Evolutionary conservation across 1,140 invertebrate species (phyloP).

Genomic region (Drosophila nasuta): DNA sequence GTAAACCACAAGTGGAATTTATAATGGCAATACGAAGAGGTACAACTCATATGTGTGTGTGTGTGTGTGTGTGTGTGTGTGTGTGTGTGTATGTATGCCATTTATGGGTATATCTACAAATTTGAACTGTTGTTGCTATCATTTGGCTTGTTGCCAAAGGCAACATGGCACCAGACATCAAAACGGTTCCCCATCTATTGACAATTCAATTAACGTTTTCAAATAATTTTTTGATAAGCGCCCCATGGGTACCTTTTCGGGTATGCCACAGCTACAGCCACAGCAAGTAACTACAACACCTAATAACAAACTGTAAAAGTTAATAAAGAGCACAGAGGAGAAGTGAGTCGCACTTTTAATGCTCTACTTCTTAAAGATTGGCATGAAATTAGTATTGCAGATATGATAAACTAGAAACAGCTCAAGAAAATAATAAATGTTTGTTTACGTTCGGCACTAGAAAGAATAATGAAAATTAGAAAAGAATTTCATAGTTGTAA

Average conservation of each 20-base stretch:
- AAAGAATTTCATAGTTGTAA: too few relatives aligned
- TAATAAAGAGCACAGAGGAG: conserved; percentile 30
- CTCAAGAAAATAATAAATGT: too few relatives aligned
- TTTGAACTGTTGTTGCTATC: conserved; percentile 55
- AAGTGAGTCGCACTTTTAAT: background rate
- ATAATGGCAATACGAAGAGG: conserved; percentile 71
- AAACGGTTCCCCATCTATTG: conserved; percentile 68
- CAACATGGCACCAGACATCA: conserved; percentile 48
- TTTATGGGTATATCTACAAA: conserved; percentile 52
- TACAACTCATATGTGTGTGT: conserved; percentile 26
- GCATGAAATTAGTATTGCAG: background rate
- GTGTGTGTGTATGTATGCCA: conserved; percentile 14
- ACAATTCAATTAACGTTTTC: conserved; percentile 82
- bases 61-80: conserved; percentile 11
- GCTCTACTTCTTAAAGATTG: background rate
- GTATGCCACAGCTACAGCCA: conserved; percentile 8
- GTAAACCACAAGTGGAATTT: conserved; percentile 62
- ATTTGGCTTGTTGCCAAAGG: conserved; percentile 50
- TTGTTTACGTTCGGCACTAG: too few relatives aligned
- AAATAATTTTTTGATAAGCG: conserved; percentile 77
- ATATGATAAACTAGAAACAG: too few relatives aligned
- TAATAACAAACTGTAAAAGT: conserved; percentile 58
- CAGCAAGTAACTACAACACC: conserved; percentile 35
- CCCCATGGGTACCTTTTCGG: conserved; percentile 32
- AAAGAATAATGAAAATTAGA: background rate